Percentiles rank a stretch among this genome's conserved stretches.
Evolutionary conservation across 2,888 invertebrate genomes (phyloP).

Genomic region (Dichetophora obliterata): DNA sequence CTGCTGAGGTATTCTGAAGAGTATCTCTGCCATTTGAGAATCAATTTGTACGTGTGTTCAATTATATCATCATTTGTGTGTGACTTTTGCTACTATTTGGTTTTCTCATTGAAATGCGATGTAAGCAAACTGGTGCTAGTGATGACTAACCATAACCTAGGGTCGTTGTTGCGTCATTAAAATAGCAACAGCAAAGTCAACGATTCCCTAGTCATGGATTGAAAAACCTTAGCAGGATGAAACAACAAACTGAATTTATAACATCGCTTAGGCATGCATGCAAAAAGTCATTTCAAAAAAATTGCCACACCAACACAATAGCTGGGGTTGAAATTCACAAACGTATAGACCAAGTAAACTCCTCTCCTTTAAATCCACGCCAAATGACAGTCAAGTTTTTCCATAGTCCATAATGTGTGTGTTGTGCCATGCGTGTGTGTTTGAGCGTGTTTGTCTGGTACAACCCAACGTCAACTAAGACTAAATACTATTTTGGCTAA

Average conservation of each 20-base stretch:
- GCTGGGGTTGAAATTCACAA: conserved; percentile 15
- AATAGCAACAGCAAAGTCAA: neutral
- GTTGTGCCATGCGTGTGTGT: neutral
- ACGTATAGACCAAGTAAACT: neutral
- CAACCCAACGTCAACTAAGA: neutral
- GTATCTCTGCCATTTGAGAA: too few relatives aligned
- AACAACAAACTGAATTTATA: neutral
- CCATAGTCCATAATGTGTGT: too few relatives aligned
- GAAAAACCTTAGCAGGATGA: neutral
- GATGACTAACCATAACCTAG: conserved; percentile 11
- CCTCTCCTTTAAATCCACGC: neutral
- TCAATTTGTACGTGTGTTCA: too few relatives aligned
- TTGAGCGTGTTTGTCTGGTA: neutral
- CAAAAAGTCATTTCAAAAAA: neutral
- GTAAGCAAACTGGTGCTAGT: neutral
- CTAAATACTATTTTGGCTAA: conserved; percentile 12
- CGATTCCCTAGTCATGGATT: neutral
- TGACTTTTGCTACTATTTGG: too few relatives aligned
- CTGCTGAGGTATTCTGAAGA: too few relatives aligned
- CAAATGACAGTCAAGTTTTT: conserved; percentile 2
- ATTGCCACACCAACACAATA: neutral
- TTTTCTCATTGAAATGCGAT: too few relatives aligned
- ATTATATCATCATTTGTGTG: too few relatives aligned
- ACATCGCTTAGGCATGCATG: neutral
- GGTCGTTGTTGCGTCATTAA: neutral